Percentiles rank a stretch among this genome's conserved stretches.
These are phyloP conservation scores for Philopotamus ludificatus DNA, from an alignment of 1,140 invertebrate genomes.

Conservation along the genomic window DNA sequence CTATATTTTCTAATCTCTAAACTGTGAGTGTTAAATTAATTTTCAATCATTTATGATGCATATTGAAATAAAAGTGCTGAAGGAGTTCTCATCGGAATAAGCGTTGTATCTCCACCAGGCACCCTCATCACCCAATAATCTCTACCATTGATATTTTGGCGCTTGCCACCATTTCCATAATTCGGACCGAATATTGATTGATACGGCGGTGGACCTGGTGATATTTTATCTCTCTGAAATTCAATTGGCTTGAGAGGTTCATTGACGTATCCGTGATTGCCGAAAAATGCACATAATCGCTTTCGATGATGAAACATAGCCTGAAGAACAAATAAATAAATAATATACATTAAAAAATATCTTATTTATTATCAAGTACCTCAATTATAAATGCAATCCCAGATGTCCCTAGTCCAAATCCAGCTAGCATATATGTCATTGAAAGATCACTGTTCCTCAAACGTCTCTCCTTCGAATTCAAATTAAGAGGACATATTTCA, in stretches of 20 bases:
- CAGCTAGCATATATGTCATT: slow-evolving; percentile 71
- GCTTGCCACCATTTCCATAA: slow-evolving; percentile 53
- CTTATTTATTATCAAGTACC: slow-evolving; percentile 44
- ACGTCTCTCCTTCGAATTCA: slow-evolving; percentile 75
- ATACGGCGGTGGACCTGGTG: slow-evolving; percentile 56
- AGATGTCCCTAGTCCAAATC: slow-evolving; percentile 63
- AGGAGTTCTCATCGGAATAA: slow-evolving; percentile 68
- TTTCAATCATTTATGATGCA: slow-evolving; percentile 35
- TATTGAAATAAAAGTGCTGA: slow-evolving; percentile 73
- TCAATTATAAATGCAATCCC: slow-evolving; percentile 65
- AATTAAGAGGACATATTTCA: slow-evolving; percentile 74
- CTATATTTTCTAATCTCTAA: too few relatives aligned
- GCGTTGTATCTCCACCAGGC: slow-evolving; percentile 58
- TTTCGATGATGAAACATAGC: slow-evolving; percentile 27
- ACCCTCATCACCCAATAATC: slow-evolving; percentile 68
- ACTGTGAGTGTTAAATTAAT: too few relatives aligned
- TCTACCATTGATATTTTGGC: slow-evolving; percentile 68
- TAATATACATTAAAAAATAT: slow-evolving; percentile 7
- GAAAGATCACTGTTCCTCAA: slow-evolving; percentile 66
- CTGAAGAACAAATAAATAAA: too few relatives aligned
- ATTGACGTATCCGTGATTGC: too few relatives aligned
- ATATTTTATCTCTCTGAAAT: slow-evolving; percentile 13
- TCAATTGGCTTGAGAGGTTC: slow-evolving; percentile 8
- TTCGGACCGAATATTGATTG: slow-evolving; percentile 53
- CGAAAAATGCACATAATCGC: slow-evolving; percentile 12